A percentile compares a stretch with the other conserved stretches of the same genome.
These are phyloP conservation scores for Idaea dimidiata DNA, from an alignment of 2,888 invertebrate genomes.

Conservation along the genomic window DNA sequence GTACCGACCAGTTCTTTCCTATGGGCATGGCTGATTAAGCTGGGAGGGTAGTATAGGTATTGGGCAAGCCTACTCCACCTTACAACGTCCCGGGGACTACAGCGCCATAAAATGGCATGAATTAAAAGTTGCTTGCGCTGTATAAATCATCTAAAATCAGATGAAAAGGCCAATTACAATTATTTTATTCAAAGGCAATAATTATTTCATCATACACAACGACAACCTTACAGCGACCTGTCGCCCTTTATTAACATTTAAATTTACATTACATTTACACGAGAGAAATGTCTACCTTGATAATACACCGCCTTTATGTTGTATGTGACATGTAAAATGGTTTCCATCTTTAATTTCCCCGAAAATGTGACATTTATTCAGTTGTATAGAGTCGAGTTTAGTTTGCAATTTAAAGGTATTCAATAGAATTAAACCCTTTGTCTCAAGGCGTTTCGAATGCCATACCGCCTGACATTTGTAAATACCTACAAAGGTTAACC, in stretches of 20 bases:
- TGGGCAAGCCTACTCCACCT: too few relatives aligned
- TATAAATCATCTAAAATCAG: too few relatives aligned
- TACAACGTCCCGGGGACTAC: too few relatives aligned
- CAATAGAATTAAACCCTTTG: constrained; percentile 74
- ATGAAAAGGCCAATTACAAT: too few relatives aligned
- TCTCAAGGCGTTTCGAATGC: constrained; percentile 70
- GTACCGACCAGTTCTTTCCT: too few relatives aligned
- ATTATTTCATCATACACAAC: constrained; percentile 57
- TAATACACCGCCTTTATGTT: constrained; percentile 57
- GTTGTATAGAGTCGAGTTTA: constrained; percentile 52
- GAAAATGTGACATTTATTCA: constrained; percentile 45
- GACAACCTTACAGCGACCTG: constrained; percentile 53
- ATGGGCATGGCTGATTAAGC: too few relatives aligned
- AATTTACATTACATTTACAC: constrained; percentile 63
- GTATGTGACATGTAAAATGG: constrained; percentile 53
- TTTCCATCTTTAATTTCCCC: constrained; percentile 30
- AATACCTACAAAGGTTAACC: constrained; percentile 72
- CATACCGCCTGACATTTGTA: constrained; percentile 74
- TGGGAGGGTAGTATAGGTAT: too few relatives aligned
- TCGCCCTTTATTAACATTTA: constrained; percentile 68
- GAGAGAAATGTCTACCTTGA: constrained; percentile 58
- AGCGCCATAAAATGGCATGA: too few relatives aligned
- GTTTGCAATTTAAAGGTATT: constrained; percentile 38
- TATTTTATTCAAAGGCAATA: too few relatives aligned
- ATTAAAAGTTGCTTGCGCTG: too few relatives aligned